Evolutionary conservation across 1,140 invertebrate species (phyloP), one percentile per base, ranked within the genome.

Genomic region (Trypoxylus dichotomus): DNA sequence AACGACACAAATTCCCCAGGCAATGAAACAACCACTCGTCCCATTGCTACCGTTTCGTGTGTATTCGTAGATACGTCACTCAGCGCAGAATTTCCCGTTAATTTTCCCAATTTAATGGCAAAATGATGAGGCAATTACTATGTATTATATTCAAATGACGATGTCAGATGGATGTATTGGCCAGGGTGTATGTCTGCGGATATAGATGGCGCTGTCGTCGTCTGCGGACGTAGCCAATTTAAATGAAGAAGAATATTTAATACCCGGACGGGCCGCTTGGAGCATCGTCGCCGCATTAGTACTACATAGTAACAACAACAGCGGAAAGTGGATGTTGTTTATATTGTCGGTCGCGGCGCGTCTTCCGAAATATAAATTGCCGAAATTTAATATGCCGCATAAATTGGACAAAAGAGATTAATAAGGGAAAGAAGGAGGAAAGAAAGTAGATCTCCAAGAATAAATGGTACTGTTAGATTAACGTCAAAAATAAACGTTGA

Each of bases 191-290:
- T 68, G 60, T 68, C 60, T 68, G 21, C 21, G 60, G 60, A 68
- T 68, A 68, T 68, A 29, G 60, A 68, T 68, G 60, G 60, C 24
- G 60, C 21, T 68, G 60, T 68, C 60, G 60, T 68, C 60, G 60
- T 68, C 60, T 24, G 60, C 60, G 60, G 60, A 68, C 60, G 60
- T 68, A 68, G 0, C 60, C 24, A 68, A 68, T 68, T 68, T 68
- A 68, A 68, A 68, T 68, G 60, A 29, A 29, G 60, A 68, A 68
- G 60, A 68, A 68, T 68, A 68, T 68, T 68, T 68, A 68, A 68
- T 68, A 24, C 24, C 60, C 3, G 19, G 60, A 68, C 60, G 47
- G 19, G 5, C 21, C 60, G 60, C 19, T 15, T 24, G 10, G 60
- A 68, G 8, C 27, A 29, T 58, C 3, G 60, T 24, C 24, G 60